Base-by-base conservation (phyloP, 1,140 invertebrate species). In the Apocrypta bakeri region DNA sequence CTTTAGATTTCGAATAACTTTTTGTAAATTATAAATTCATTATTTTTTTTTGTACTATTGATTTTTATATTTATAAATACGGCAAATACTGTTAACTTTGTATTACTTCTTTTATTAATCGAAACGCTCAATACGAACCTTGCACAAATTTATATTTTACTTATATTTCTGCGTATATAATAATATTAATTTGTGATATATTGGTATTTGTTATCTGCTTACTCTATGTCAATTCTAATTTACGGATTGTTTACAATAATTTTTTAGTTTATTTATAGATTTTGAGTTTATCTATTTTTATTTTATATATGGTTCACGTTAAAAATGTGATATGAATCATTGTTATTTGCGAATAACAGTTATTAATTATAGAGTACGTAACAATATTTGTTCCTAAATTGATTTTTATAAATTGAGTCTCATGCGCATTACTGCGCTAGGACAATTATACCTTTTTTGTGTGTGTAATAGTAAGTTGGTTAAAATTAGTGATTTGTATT, bases 201-300 rank as follows among this genome's bases (percentile, higher is more conserved):
- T 61, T 42, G n/a, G 77, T 82, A 61, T 76, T 77, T 29, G 25
- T 77, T 64, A 72, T 72, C 2, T 71, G 12, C 64, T 12, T 63
- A 63, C 17, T 72, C 42, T 14, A 64, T 37, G 81, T 82, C 75
- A 78, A 82, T 78, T 82, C 72, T 82, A 78, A 72, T 73, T 78
- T 77, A 82, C 63, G 66, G 31, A 61, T 48, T 61, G n/a, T 77
- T 40, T 7, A 11, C 21, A 75, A 48, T 69, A 11, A 40, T 56
- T 37, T 71, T 75, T n/a, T 48, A 48, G 31, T 42, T 74, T 12
- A 33, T n/a, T 29, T 2, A 48, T 37, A 24, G 17, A 25, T 66
- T 2, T 29, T 66, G 1, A 4, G 64, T 77, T 66, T 1, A 27
- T 66, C 25, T 24, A 42, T 66, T 24, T 0, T 24, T 31, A n/a